Conservation (phyloP, 2,113 vertebrate genomes). For the Butorides virescens region DNA sequence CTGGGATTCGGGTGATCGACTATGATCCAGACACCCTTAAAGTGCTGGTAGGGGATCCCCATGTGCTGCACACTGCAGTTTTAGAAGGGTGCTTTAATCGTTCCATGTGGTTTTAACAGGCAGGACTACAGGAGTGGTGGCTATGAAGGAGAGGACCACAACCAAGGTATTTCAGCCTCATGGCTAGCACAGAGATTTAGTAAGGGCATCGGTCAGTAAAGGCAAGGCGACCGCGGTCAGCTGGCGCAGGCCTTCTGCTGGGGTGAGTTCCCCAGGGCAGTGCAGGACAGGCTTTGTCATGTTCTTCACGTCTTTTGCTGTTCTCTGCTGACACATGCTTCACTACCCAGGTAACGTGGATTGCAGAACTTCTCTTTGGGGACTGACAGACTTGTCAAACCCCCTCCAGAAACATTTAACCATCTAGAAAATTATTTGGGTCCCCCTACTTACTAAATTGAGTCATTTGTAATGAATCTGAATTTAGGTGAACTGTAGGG, state of each 20-base stretch:
- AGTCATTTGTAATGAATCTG: background rate
- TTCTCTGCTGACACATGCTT: background rate
- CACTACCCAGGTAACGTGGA: background rate
- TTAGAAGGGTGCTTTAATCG: background rate
- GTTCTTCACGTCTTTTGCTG: background rate
- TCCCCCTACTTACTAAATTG: background rate
- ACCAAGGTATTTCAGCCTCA: accelerated
- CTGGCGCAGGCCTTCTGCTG: background rate
- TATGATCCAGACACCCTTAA: conserved; percentile 85
- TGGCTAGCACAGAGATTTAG: background rate
- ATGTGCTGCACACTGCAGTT: background rate
- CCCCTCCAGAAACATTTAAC: background rate
- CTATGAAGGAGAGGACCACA: background rate
- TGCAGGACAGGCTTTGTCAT: background rate
- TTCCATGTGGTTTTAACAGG: background rate
- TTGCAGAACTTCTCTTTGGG: background rate
- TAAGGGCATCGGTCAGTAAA: accelerated
- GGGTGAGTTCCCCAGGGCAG: background rate
- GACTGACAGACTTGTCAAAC: background rate
- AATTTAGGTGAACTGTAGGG: background rate
- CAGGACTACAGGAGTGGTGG: background rate
- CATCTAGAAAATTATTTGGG: background rate
- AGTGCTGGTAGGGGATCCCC: conserved; percentile 78
- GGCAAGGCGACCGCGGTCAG: too few relatives aligned
- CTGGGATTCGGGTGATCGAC: conserved; percentile 86